phyloP scores from a whole-genome alignment of 2,113 vertebrate genomes.

The Triplophysa tibetana region DNA sequence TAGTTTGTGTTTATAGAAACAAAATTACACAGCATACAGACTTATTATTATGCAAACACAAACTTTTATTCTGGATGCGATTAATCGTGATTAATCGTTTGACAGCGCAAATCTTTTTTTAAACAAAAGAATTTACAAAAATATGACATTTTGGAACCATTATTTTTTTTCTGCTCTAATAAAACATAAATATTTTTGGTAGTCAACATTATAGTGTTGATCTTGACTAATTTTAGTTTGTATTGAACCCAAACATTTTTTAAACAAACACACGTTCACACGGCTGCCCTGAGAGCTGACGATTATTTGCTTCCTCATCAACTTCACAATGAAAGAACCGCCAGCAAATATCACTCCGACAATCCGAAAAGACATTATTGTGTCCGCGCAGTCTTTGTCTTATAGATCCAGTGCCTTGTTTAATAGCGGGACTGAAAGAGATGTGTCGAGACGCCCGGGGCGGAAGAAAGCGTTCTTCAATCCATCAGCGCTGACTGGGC shows the following conservation, averaged over 20 bases:
- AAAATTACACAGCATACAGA: too few species aligned
- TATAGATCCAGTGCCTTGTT: conserved; percentile 10
- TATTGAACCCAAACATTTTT: not conserved
- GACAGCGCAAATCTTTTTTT: too few species aligned
- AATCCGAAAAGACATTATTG: not conserved
- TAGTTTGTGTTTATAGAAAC: too few species aligned
- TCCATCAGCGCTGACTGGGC: conserved; percentile 21
- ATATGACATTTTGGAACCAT: too few species aligned
- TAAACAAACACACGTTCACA: not conserved
- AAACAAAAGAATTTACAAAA: too few species aligned
- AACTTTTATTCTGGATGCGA: too few species aligned
- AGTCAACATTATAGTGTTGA: too few species aligned
- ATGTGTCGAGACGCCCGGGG: conserved; percentile 21
- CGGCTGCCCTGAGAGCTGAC: not conserved
- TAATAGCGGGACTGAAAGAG: conserved; percentile 14
- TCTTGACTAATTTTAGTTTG: not conserved
- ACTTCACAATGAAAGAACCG: not conserved
- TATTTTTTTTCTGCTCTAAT: too few species aligned
- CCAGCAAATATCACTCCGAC: not conserved
- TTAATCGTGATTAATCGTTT: too few species aligned
- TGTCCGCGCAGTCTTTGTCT: not conserved
- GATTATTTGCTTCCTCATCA: not conserved
- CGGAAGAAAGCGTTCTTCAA: conserved; percentile 8
- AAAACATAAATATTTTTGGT: too few species aligned
- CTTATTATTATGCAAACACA: too few species aligned